phyloP scores from a whole-genome alignment of 2,113 vertebrate genomes.

The Arothron firmamentum region DNA sequence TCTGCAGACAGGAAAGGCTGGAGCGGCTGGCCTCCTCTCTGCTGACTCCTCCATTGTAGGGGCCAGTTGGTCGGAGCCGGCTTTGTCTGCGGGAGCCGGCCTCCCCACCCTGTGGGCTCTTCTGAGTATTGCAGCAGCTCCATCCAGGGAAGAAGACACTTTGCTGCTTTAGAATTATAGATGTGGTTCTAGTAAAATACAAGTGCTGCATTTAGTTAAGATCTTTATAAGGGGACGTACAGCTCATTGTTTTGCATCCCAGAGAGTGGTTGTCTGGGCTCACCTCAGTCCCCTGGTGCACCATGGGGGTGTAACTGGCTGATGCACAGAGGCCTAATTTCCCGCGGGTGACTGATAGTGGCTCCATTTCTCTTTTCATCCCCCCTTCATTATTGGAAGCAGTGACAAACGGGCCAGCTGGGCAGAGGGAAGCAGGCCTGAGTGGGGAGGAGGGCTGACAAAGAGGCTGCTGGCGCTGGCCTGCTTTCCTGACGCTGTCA shows the following conservation, averaged over 20 bases:
- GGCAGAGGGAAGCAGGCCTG: slow-evolving; percentile 37
- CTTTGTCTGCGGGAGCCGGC: slow-evolving; percentile 52
- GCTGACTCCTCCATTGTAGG: slow-evolving; percentile 69
- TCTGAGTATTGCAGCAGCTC: slow-evolving; percentile 17
- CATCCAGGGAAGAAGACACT: not conserved
- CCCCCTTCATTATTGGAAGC: slow-evolving; percentile 59
- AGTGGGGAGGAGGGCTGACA: slow-evolving; percentile 18
- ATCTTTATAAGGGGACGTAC: not conserved
- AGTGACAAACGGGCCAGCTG: slow-evolving; percentile 67
- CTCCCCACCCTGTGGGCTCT: slow-evolving; percentile 14
- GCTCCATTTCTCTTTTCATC: slow-evolving; percentile 50
- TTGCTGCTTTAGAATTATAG: not conserved
- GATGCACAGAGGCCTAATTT: slow-evolving; percentile 58
- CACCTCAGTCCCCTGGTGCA: slow-evolving; percentile 39
- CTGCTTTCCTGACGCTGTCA: slow-evolving; percentile 42
- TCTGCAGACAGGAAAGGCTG: slow-evolving; percentile 66
- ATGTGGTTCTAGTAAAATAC: not conserved
- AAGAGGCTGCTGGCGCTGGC: slow-evolving; percentile 35
- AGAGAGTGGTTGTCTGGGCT: slow-evolving; percentile 24
- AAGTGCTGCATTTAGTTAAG: slow-evolving; percentile 2
- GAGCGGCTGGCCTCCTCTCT: slow-evolving; percentile 60
- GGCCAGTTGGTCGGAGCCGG: slow-evolving; percentile 34
- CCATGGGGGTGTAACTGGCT: slow-evolving; percentile 42
- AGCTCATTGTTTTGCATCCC: slow-evolving; percentile 37
- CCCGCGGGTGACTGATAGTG: slow-evolving; percentile 47